These are phyloP conservation scores for Grallaria varia DNA, from an alignment of 2,113 vertebrate species.

Conservation along the genomic window DNA sequence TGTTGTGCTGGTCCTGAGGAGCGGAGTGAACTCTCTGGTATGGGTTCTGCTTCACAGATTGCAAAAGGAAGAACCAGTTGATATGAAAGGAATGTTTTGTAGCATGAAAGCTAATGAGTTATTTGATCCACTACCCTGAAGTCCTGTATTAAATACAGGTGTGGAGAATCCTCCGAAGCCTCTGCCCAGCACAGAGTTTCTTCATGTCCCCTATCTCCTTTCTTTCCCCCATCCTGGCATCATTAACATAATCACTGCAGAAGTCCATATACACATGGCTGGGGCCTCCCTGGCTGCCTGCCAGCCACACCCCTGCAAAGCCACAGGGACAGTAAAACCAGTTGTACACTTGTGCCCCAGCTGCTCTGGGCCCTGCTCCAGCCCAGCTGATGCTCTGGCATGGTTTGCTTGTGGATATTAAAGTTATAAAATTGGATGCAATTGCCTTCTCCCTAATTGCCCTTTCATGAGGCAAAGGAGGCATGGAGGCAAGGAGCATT, in stretches of 20 bases:
- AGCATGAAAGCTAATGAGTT: background rate
- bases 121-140: background rate
- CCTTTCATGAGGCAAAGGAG: background rate
- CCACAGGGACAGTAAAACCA: slow-evolving; percentile 31
- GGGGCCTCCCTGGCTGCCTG: slow-evolving; percentile 39
- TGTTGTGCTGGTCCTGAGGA: background rate
- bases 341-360: slow-evolving; percentile 24
- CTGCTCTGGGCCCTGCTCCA: slow-evolving; percentile 42
- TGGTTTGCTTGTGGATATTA: slow-evolving; percentile 24
- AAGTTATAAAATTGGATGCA: background rate
- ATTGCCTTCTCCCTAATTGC: slow-evolving; percentile 17
- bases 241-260: background rate
- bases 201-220: background rate
- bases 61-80: background rate
- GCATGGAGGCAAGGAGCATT: background rate
- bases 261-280: background rate
- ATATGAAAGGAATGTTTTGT: background rate
- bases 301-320: slow-evolving; percentile 47
- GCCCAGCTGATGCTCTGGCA: slow-evolving; percentile 47
- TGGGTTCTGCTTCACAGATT: background rate
- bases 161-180: background rate
- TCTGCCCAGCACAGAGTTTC: background rate
- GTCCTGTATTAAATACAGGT: background rate
- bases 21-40: background rate
- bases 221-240: background rate